phyloP scores from a whole-genome alignment of 2,797 vertebrate genomes.

The Xyrichtys novacula region DNA sequence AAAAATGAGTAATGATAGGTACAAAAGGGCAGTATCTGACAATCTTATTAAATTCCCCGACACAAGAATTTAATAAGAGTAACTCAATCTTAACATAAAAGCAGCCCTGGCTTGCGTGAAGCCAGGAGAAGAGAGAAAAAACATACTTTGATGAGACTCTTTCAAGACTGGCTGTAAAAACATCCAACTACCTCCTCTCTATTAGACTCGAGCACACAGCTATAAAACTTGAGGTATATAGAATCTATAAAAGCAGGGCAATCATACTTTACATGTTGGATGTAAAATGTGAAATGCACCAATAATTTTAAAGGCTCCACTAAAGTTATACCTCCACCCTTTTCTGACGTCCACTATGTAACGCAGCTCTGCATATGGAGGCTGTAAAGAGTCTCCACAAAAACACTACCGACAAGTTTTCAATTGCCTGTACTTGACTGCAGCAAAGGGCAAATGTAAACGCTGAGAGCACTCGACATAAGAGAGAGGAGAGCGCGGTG shows the following conservation, averaged over 20 bases:
- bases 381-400: slow-evolving; percentile 44
- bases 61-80: too few relatives aligned
- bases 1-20: too few relatives aligned
- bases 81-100: not conserved
- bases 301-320: slow-evolving; percentile 63
- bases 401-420: slow-evolving; percentile 51
- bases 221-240: slow-evolving; percentile 46
- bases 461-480: slow-evolving; percentile 28
- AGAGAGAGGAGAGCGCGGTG: not conserved
- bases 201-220: slow-evolving; percentile 36
- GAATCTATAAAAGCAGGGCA: slow-evolving; percentile 53
- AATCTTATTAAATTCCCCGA: too few relatives aligned
- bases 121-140: slow-evolving; percentile 9
- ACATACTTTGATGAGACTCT: not conserved
- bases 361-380: not conserved
- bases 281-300: slow-evolving; percentile 40
- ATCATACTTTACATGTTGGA: slow-evolving; percentile 48
- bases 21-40: too few relatives aligned
- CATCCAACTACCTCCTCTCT: slow-evolving; percentile 10
- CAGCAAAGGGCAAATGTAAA: slow-evolving; percentile 49
- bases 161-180: slow-evolving; percentile 15
- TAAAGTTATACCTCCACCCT: slow-evolving; percentile 39
- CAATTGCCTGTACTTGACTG: slow-evolving; percentile 42
- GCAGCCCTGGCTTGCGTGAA: not conserved
- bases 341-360: slow-evolving; percentile 32